Evolutionary conservation across 2,113 vertebrate species (phyloP).

Genomic region (Psilopsiagon aurifrons): DNA sequence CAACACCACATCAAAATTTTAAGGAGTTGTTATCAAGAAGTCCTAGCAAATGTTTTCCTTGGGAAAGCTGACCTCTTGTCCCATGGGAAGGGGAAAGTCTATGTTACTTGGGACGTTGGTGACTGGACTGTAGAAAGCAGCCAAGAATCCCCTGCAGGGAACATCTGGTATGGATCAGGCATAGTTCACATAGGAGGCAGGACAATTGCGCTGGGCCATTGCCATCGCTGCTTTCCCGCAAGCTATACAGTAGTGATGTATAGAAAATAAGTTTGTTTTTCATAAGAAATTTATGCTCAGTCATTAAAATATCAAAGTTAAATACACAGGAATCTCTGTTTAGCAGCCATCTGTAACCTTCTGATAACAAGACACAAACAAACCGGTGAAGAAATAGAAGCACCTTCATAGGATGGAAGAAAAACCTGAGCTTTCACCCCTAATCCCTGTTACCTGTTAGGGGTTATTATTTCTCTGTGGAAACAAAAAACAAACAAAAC

Average conservation of each 20-base stretch:
- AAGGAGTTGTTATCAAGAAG: neutral
- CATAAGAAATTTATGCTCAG: neutral
- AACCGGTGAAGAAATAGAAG: neutral
- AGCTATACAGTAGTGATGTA: neutral
- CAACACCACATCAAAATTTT: neutral
- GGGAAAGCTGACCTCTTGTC: neutral
- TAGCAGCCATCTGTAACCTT: neutral
- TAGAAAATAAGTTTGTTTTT: neutral
- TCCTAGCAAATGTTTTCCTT: neutral
- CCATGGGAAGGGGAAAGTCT: neutral
- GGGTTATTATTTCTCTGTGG: neutral
- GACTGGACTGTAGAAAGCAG: neutral
- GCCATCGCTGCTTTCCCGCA: neutral
- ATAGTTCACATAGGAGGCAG: neutral
- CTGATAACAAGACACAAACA: neutral
- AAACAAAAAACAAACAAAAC: neutral
- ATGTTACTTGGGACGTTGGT: neutral
- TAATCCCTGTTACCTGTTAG: neutral
- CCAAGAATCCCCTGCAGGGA: conserved; percentile 9
- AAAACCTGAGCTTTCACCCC: neutral
- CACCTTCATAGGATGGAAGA: neutral
- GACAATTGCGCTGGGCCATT: rapidly evolving
- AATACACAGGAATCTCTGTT: neutral
- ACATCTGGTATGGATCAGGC: neutral
- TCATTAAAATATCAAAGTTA: neutral